phyloP scores from a whole-genome alignment of 1,140 invertebrate species.

The Bactericera cockerelli region DNA sequence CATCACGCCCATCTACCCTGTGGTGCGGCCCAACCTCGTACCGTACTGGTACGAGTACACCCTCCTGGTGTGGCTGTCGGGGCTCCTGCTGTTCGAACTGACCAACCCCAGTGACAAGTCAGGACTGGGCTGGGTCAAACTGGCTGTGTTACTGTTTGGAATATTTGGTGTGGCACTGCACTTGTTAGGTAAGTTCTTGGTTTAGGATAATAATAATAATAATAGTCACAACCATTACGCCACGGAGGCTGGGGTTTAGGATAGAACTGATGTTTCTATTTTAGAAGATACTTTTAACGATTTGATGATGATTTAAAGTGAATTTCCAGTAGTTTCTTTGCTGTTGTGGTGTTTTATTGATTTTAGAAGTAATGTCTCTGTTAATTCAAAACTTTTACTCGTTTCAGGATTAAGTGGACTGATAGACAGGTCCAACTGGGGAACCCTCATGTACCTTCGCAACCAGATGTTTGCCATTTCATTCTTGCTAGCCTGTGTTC shows the following conservation, averaged over 20 bases:
- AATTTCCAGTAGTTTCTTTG: too few species aligned
- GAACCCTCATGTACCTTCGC: conserved; percentile 72
- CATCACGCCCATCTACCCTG: conserved; percentile 73
- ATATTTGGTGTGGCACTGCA: conserved; percentile 85
- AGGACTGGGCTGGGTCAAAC: conserved; percentile 81
- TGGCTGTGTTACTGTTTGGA: conserved; percentile 81
- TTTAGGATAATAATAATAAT: too few species aligned
- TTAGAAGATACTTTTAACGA: too few species aligned
- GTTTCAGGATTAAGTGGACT: conserved; percentile 19
- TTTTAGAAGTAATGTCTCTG: too few species aligned
- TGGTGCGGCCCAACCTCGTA: conserved; percentile 51
- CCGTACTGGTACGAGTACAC: conserved; percentile 79
- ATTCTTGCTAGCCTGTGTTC: conserved; percentile 87
- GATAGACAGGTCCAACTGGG: conserved; percentile 51
- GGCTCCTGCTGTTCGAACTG: conserved; percentile 85
- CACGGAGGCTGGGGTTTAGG: too few species aligned
- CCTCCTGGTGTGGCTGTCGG: conserved; percentile 89
- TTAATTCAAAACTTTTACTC: too few species aligned
- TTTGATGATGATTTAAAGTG: too few species aligned
- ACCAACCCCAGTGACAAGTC: conserved; percentile 92
- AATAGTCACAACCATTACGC: too few species aligned
- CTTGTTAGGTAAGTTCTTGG: conserved; percentile 41
- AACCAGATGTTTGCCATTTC: conserved; percentile 94
- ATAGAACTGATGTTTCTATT: too few species aligned
- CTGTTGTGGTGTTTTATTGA: too few species aligned